phyloP scores from a whole-genome alignment of 2,113 vertebrate genomes.

The Seriola dumerili region DNA sequence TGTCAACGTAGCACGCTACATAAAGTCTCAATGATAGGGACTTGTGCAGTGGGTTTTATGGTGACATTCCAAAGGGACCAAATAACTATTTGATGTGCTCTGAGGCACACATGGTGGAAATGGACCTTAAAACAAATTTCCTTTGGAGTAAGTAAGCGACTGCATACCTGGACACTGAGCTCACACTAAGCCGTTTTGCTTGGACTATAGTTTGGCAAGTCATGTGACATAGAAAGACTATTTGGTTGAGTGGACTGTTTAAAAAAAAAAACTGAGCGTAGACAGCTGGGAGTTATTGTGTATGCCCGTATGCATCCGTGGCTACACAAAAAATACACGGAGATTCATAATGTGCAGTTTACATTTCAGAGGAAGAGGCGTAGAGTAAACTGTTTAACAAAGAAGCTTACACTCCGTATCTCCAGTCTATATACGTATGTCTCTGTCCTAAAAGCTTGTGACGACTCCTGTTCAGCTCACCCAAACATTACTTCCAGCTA shows the following conservation, averaged over 20 bases:
- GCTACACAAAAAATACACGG: conserved; percentile 17
- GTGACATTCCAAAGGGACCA: conserved; percentile 47
- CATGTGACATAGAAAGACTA: conserved; percentile 16
- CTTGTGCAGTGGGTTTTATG: conserved; percentile 15
- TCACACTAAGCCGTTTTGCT: conserved; percentile 48
- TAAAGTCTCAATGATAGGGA: conserved; percentile 12
- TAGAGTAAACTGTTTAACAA: conserved; percentile 69
- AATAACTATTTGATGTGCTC: conserved; percentile 49
- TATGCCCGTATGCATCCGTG: conserved; percentile 15
- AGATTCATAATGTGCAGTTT: conserved; percentile 49
- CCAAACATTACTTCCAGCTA: conserved; percentile 53
- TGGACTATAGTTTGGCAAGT: conserved; percentile 34
- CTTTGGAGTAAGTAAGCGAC: conserved; percentile 50
- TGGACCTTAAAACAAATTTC: conserved; percentile 73
- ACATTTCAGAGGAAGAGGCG: conserved; percentile 48
- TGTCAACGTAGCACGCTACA: conserved; percentile 9
- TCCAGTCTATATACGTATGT: background rate
- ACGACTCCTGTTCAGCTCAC: conserved; percentile 43
- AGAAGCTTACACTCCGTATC: conserved; percentile 33
- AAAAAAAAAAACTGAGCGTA: conserved; percentile 17
- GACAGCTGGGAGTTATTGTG: conserved; percentile 11
- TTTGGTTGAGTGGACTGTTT: conserved; percentile 12
- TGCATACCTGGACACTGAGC: conserved; percentile 67
- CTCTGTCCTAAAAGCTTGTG: conserved; percentile 39
- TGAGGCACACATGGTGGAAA: conserved; percentile 68